A percentile compares a stretch with the other conserved stretches of the same genome.
Conservation (phyloP, 1,140 invertebrate species). For the Drosophila pallidifrons region DNA sequence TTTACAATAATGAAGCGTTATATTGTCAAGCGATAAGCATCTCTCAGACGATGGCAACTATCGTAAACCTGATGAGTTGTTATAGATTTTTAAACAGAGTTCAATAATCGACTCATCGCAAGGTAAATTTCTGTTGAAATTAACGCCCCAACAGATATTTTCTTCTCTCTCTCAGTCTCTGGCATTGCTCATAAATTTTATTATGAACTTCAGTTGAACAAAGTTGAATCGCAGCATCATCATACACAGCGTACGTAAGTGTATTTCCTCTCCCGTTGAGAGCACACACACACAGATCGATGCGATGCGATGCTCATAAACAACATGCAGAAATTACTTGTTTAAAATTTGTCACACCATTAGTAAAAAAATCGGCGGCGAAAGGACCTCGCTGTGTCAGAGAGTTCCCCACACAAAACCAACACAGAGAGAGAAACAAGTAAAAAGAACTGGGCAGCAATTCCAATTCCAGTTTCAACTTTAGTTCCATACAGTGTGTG, state of each 20-base stretch:
- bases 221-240: constrained; percentile 35
- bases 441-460: constrained; percentile 11
- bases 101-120: constrained; percentile 63
- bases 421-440: neutral
- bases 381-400: constrained; percentile 74
- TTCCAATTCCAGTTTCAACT: constrained; percentile 23
- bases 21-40: constrained; percentile 74
- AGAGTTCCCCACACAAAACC: constrained; percentile 18
- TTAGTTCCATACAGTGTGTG: neutral
- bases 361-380: constrained; percentile 77
- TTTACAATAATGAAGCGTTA: constrained; percentile 81
- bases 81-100: constrained; percentile 81
- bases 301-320: constrained; percentile 76
- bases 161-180: constrained; percentile 27
- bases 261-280: constrained; percentile 64
- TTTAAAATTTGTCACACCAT: constrained; percentile 84
- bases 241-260: neutral
- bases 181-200: constrained; percentile 81
- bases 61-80: constrained; percentile 81
- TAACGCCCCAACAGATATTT: constrained; percentile 50
- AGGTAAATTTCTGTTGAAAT: constrained; percentile 45
- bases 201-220: constrained; percentile 61
- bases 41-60: constrained; percentile 40
- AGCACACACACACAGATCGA: constrained; percentile 30
- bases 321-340: constrained; percentile 84